These are phyloP conservation scores for Portunus trituberculatus DNA, from an alignment of 1,140 invertebrate genomes.

Conservation along the genomic window DNA sequence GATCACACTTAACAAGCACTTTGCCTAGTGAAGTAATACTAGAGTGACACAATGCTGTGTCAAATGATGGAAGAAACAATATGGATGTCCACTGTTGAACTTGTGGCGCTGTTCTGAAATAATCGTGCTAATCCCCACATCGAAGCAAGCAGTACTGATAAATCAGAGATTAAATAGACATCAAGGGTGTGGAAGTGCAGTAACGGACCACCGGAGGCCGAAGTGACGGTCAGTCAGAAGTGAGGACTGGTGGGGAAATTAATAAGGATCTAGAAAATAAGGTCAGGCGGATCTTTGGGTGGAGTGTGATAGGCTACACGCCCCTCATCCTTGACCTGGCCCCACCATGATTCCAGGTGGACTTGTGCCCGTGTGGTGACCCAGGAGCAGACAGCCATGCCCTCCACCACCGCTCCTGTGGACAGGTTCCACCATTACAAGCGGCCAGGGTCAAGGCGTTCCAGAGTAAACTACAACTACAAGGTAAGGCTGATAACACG, in stretches of 20 bases:
- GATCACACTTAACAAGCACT: not conserved
- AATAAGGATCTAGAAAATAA: not conserved
- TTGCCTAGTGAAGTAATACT: not conserved
- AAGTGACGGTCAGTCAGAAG: not conserved
- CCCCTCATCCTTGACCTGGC: not conserved
- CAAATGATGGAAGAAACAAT: not conserved
- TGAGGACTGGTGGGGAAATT: not conserved
- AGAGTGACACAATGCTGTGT: not conserved
- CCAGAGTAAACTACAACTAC: constrained; percentile 67
- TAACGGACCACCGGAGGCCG: not conserved
- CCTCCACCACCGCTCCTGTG: not conserved
- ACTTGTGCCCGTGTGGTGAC: not conserved
- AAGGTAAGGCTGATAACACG: constrained; percentile 47
- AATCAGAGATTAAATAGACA: not conserved
- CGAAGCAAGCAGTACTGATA: not conserved
- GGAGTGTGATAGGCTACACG: not conserved
- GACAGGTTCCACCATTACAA: constrained; percentile 64
- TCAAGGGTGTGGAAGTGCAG: not conserved
- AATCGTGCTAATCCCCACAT: not conserved
- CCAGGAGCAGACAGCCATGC: constrained; percentile 41
- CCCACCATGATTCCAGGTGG: not conserved
- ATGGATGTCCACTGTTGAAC: not conserved
- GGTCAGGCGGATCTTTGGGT: not conserved
- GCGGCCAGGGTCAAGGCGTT: constrained; percentile 61
- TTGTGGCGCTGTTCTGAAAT: too few species aligned